Conservation (phyloP, 2,113 vertebrate genomes). For the Dendropsophus ebraccatus region DNA sequence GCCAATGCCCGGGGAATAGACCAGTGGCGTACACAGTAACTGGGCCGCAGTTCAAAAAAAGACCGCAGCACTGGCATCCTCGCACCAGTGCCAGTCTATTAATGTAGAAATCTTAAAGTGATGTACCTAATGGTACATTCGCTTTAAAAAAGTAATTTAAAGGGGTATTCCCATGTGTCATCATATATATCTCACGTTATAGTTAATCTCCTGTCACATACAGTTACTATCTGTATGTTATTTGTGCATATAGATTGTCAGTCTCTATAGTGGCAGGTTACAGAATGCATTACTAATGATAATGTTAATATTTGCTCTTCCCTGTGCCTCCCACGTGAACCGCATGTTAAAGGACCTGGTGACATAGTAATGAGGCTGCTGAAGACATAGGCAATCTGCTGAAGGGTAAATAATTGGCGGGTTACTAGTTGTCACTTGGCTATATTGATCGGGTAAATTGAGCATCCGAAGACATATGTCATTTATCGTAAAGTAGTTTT, state of each 20-base stretch:
- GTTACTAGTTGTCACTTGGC: not conserved
- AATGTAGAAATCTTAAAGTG: too few species aligned
- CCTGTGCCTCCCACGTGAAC: slow-evolving; percentile 9
- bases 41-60: too few species aligned
- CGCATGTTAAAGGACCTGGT: slow-evolving; percentile 5
- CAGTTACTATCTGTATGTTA: not conserved
- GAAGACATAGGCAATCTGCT: not conserved
- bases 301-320: slow-evolving; percentile 4
- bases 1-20: too few species aligned
- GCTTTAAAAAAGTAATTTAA: too few species aligned
- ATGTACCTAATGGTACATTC: too few species aligned
- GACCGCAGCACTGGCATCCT: too few species aligned
- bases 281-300: slow-evolving; percentile 3
- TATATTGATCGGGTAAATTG: slow-evolving; percentile 22
- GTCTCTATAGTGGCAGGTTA: not conserved
- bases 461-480: not conserved
- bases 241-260: slow-evolving; percentile 8
- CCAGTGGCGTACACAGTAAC: too few species aligned
- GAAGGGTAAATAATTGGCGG: not conserved
- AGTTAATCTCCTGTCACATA: not conserved
- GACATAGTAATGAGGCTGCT: slow-evolving; percentile 16
- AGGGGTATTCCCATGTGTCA: too few species aligned
- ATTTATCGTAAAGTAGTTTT: not conserved
- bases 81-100: too few species aligned
- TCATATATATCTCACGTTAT: not conserved